Percentiles rank a stretch among this genome's conserved stretches.
Conservation (phyloP, 2,113 vertebrate genomes). For the Heterotis niloticus region DNA sequence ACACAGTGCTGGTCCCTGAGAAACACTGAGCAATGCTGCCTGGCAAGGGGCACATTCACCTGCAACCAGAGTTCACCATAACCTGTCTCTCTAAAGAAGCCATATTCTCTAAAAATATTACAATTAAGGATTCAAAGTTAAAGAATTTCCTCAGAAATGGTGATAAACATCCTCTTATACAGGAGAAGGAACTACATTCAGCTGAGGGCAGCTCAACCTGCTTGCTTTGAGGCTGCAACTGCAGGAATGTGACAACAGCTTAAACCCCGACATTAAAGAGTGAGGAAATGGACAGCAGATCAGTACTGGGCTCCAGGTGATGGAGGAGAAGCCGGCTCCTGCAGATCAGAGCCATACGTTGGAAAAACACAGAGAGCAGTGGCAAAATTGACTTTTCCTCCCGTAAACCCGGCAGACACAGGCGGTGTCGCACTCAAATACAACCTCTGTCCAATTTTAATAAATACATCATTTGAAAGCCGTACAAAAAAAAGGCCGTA, state of each 20-base stretch:
- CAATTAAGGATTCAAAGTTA: neutral
- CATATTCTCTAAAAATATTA: too few species aligned
- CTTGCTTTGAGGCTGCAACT: neutral
- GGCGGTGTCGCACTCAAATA: constrained; percentile 31
- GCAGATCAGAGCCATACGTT: too few species aligned
- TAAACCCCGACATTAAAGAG: neutral
- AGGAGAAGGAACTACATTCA: constrained; percentile 1
- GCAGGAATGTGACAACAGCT: neutral
- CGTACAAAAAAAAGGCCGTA: constrained; percentile 51
- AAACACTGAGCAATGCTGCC: neutral
- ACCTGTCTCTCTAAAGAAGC: neutral
- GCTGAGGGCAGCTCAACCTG: constrained; percentile 10
- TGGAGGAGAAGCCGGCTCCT: too few species aligned
- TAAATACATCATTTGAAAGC: constrained; percentile 71
- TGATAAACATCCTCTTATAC: neutral
- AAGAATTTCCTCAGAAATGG: neutral
- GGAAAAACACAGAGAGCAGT: too few species aligned
- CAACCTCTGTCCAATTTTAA: constrained; percentile 56
- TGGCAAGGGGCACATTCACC: constrained; percentile 25
- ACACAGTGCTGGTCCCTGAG: neutral
- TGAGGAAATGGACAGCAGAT: constrained; percentile 5
- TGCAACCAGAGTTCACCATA: constrained; percentile 19
- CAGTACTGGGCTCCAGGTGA: neutral
- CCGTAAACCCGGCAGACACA: constrained; percentile 1
- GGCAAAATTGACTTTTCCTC: constrained; percentile 43